These are phyloP conservation scores for Acropternis orthonyx DNA, from an alignment of 2,797 vertebrate species.

Conservation along the genomic window DNA sequence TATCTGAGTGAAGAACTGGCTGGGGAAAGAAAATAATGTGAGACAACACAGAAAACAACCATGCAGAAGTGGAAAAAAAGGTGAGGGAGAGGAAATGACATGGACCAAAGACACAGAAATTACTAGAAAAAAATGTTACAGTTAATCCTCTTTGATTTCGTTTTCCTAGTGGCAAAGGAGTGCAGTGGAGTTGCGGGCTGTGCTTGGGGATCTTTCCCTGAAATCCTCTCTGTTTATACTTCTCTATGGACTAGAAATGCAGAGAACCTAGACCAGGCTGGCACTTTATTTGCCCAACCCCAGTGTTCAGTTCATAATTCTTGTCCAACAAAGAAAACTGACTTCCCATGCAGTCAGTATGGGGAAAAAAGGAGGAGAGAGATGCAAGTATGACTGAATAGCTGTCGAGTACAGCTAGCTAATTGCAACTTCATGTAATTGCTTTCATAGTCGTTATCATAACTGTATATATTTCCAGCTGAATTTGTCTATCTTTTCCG, in stretches of 20 bases:
- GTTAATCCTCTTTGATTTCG: neutral
- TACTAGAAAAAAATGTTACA: neutral
- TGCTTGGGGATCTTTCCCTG: neutral
- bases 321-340: conserved; percentile 5
- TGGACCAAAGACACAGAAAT: neutral
- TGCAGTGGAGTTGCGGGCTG: neutral
- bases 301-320: neutral
- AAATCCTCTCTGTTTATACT: neutral
- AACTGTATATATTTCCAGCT: conserved; percentile 65
- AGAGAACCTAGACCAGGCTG: neutral
- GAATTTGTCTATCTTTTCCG: conserved; percentile 65
- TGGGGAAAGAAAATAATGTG: neutral
- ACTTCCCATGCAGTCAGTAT: neutral
- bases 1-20: neutral
- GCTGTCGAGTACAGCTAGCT: conserved; percentile 2
- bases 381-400: conserved; percentile 31
- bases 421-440: conserved; percentile 62
- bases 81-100: neutral
- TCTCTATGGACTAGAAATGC: neutral
- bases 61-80: neutral
- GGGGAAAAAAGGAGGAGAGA: neutral
- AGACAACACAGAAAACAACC: neutral
- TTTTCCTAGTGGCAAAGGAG: neutral
- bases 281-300: neutral
- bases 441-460: conserved; percentile 9